A percentile compares a stretch with the other conserved stretches of the same genome.
Conservation (phyloP, 2,113 vertebrate species). For the Thryonomys swinderianus region DNA sequence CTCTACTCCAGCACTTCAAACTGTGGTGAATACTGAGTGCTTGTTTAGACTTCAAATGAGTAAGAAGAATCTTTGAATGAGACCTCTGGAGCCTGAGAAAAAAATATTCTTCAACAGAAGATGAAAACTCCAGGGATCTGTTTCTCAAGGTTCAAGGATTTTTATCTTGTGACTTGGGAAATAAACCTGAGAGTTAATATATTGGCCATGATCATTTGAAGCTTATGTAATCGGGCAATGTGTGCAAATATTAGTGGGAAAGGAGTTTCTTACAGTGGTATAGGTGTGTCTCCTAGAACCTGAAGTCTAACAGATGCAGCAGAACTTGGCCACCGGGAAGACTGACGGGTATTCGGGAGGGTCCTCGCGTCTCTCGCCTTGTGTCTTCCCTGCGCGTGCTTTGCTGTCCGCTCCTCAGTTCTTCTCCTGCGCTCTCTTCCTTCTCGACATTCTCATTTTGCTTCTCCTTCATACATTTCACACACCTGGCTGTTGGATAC, state of each 20-base stretch:
- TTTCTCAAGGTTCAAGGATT: neutral
- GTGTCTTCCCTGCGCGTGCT: neutral
- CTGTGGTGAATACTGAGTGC: neutral
- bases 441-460: too few relatives aligned
- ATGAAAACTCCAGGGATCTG: neutral
- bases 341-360: neutral
- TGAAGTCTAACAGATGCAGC: neutral
- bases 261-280: neutral
- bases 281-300: neutral
- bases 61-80: slow-evolving; percentile 5
- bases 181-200: neutral
- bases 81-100: neutral
- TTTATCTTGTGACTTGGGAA: neutral
- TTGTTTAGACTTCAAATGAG: slow-evolving; percentile 37
- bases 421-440: neutral
- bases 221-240: neutral
- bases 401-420: neutral
- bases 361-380: neutral
- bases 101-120: neutral
- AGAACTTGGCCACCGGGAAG: neutral
- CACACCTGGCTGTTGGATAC: neutral
- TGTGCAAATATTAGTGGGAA: neutral
- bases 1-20: neutral
- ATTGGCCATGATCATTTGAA: neutral
- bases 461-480: neutral